Evolutionary conservation across 2,113 vertebrate species (phyloP), one percentile per base, ranked within the genome.

Genomic region (Catharus minimus): DNA sequence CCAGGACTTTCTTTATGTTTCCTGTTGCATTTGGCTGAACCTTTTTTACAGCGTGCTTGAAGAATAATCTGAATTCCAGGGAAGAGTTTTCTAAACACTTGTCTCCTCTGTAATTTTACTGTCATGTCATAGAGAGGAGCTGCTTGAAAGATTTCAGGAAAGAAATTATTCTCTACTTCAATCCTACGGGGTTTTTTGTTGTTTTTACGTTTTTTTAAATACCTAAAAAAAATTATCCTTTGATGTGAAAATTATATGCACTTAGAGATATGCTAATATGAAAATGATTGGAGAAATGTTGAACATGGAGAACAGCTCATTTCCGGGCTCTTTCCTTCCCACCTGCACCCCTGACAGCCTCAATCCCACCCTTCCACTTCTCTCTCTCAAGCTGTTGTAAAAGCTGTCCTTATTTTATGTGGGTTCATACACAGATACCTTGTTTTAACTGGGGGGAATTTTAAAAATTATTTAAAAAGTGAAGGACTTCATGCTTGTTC

Each of bases 231-330:
- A 96, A 94, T 91, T 88, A 92, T 81, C 90, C 96, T 97, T 97
- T 97, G 97, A 97, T 98, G 96, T 97, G 97, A 97, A 97, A 98
- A 98, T 97, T 97, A 97, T 90, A 96, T 87, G 95, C 97, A 97
- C 95, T 97, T 95, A 96, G 94, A 96, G 95, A 97, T 96, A 97
- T 97, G 97, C 94, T 97, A 97, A 97, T 96, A 94, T 19, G 69
- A 93, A 96, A 96, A 97, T 92, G 93, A 95, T 96, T 95, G 87
- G 95, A 92, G 93, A 79, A 92, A 79, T 3, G 21, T 41, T 84
- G 95, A 92, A 90, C 76, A 58, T 38, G 77, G 86, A 60, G 65
- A 92, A 78, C 85, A 90, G 93, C 95, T 96, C 90, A 74, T 81
- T 88, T 76, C 23, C 30, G 71, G 81, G 74, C 86, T 7, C 68